Evolutionary conservation across 1,140 invertebrate genomes (phyloP).

Genomic region (Meloidogyne chitwoodi): DNA sequence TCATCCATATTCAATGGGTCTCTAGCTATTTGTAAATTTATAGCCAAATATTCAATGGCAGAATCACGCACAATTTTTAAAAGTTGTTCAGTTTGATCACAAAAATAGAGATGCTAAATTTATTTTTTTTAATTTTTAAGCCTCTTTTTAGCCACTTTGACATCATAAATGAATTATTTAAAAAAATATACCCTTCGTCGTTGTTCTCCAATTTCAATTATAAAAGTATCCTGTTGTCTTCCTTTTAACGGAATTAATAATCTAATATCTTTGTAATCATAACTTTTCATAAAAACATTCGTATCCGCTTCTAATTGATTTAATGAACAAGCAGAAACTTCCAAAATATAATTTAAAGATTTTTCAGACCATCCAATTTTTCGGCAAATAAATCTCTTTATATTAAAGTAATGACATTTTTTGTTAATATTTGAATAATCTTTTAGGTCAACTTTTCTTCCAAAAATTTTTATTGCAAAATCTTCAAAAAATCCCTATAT

Average conservation of each 20-base stretch:
- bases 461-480: slow-evolving; percentile 6
- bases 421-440: neutral
- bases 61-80: slow-evolving; percentile 78
- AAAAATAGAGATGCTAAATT: slow-evolving; percentile 76
- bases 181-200: slow-evolving; percentile 35
- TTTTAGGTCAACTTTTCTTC: slow-evolving; percentile 19
- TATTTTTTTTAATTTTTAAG: neutral
- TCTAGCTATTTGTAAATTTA: slow-evolving; percentile 76
- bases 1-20: slow-evolving; percentile 78
- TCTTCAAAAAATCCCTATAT: slow-evolving; percentile 4
- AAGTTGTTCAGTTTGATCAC: slow-evolving; percentile 76
- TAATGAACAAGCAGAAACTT: slow-evolving; percentile 80
- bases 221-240: slow-evolving; percentile 70
- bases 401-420: neutral
- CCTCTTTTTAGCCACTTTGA: neutral
- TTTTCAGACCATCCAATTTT: slow-evolving; percentile 81
- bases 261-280: slow-evolving; percentile 64
- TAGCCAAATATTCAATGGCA: slow-evolving; percentile 74
- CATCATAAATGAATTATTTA: neutral
- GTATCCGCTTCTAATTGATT: slow-evolving; percentile 83
- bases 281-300: slow-evolving; percentile 63
- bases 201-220: slow-evolving; percentile 65
- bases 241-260: slow-evolving; percentile 67
- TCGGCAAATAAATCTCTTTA: slow-evolving; percentile 14
- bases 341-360: slow-evolving; percentile 77